Conservation (phyloP, 2,797 vertebrate species). For the Phalanger gymnotis region DNA sequence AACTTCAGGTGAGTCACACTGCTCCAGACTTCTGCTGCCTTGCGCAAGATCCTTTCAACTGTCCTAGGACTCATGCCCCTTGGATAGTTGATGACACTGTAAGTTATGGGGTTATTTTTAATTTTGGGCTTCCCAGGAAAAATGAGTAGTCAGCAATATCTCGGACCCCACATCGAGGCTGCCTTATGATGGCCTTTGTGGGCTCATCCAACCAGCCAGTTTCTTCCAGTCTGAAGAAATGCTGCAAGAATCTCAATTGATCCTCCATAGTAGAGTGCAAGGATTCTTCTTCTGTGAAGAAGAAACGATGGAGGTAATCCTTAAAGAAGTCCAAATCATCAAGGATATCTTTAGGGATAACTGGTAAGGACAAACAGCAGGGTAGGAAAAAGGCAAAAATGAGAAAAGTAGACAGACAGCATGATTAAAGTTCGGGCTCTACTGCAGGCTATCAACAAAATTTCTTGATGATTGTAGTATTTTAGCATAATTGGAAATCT, state of each 20-base stretch:
- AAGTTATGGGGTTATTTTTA: constrained; percentile 49
- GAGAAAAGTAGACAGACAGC: too few species aligned
- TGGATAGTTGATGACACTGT: constrained; percentile 53
- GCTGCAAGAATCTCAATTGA: too few species aligned
- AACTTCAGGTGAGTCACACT: constrained; percentile 21
- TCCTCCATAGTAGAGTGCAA: too few species aligned
- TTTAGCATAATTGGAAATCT: background rate
- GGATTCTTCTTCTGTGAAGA: too few species aligned
- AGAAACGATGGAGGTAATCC: too few species aligned
- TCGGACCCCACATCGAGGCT: constrained; percentile 6
- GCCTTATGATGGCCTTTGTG: background rate
- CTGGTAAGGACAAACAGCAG: too few species aligned
- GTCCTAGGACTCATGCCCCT: background rate
- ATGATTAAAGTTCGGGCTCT: too few species aligned
- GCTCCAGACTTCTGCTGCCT: background rate
- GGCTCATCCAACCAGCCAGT: constrained; percentile 32
- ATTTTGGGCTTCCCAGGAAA: constrained; percentile 53
- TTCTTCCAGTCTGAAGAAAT: constrained; percentile 8
- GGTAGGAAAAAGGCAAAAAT: too few species aligned
- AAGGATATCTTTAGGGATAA: too few species aligned
- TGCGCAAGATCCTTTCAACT: background rate
- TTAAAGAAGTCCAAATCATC: too few species aligned
- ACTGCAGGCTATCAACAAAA: too few species aligned
- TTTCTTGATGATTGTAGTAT: background rate
- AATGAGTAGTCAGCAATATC: constrained; percentile 44